Conservation (phyloP, 2,888 invertebrate genomes). For the Callyntrura sp. region DNA sequence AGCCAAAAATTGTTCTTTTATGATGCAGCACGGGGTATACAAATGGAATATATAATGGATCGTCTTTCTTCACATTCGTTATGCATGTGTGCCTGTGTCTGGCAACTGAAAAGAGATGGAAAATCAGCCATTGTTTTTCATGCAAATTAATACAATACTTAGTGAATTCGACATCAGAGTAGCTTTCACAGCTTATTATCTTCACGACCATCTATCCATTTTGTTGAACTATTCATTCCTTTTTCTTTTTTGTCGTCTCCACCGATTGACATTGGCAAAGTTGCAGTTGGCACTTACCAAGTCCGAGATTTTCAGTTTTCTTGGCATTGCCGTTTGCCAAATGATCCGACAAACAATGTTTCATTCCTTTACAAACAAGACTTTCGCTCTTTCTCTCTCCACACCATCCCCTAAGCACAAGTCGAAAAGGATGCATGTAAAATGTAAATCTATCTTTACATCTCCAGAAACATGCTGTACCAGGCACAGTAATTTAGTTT, state of each 20-base stretch:
- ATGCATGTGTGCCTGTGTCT: no score
- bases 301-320: neutral
- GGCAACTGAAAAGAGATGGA: neutral
- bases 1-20: neutral
- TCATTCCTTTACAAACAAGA: neutral
- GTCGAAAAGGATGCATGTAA: no score
- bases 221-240: neutral
- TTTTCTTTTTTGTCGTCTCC: neutral
- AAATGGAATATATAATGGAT: neutral
- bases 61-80: neutral
- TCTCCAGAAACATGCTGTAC: no score
- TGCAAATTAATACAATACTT: neutral
- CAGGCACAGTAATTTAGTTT: no score
- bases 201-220: neutral
- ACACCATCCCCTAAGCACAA: no score
- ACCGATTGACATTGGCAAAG: neutral
- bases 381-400: neutral
- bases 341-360: neutral
- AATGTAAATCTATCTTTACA: neutral
- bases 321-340: conserved; percentile 1
- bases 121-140: neutral
- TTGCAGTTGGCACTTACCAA: neutral
- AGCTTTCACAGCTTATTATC: neutral
- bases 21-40: neutral
- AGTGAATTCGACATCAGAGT: neutral